phyloP scores from a whole-genome alignment of 2,888 invertebrate species.

The Philereme transversata region DNA sequence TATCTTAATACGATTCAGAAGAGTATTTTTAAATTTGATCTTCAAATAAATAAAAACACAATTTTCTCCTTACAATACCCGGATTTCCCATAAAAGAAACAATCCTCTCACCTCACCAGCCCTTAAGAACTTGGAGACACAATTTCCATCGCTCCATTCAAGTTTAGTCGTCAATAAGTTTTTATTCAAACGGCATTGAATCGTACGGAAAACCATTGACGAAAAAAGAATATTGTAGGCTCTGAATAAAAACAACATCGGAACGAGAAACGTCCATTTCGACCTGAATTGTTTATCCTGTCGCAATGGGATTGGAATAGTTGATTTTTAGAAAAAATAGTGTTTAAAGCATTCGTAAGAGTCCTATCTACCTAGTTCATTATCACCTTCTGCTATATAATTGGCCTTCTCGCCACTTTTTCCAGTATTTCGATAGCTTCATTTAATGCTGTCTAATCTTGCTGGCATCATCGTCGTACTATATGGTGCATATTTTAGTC shows the following conservation, averaged over 20 bases:
- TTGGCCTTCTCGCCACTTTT: too few relatives aligned
- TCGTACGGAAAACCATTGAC: slow-evolving; percentile 36
- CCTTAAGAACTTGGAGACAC: slow-evolving; percentile 17
- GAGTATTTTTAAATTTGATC: neutral
- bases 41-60: slow-evolving; percentile 5
- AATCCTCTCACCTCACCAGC: slow-evolving; percentile 22
- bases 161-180: slow-evolving; percentile 40
- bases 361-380: too few relatives aligned
- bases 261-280: slow-evolving; percentile 23
- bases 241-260: slow-evolving; percentile 35
- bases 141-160: slow-evolving; percentile 28
- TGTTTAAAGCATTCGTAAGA: neutral
- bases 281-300: slow-evolving; percentile 34
- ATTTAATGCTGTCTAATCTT: too few relatives aligned
- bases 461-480: too few relatives aligned
- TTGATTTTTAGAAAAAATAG: slow-evolving; percentile 8
- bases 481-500: too few relatives aligned
- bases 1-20: neutral
- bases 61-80: slow-evolving; percentile 7
- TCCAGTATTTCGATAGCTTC: too few relatives aligned
- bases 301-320: slow-evolving; percentile 22
- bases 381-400: too few relatives aligned
- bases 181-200: slow-evolving; percentile 51
- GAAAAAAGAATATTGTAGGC: slow-evolving; percentile 48
- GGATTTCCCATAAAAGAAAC: slow-evolving; percentile 23